Evolutionary conservation across 2,113 vertebrate species (phyloP).

Genomic region (Atlantisia rogersi): DNA sequence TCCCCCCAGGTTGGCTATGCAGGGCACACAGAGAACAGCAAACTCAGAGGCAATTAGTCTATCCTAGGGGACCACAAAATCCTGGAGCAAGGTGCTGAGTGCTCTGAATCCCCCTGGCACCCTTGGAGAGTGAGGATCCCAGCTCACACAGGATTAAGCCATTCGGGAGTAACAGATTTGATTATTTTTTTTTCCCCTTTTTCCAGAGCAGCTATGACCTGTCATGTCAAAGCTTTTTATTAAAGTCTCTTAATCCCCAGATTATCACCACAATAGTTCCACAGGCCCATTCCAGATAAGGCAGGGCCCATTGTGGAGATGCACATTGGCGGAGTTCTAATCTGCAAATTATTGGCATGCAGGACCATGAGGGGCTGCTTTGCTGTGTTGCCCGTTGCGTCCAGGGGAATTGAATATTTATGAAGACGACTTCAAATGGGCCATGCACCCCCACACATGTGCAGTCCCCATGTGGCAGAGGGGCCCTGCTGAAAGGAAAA

Average conservation of each 20-base stretch:
- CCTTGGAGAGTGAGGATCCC: background rate
- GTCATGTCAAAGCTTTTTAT: conserved; percentile 64
- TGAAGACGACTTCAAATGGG: conserved; percentile 47
- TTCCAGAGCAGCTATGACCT: conserved; percentile 3
- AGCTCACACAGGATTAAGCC: conserved; percentile 29
- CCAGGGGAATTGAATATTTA: conserved; percentile 56
- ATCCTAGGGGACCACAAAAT: background rate
- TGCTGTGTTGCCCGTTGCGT: background rate
- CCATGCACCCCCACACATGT: conserved; percentile 23
- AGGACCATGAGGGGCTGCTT: conserved; percentile 39
- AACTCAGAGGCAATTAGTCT: background rate
- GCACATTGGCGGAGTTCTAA: conserved; percentile 43
- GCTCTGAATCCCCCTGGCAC: background rate
- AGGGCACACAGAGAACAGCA: background rate
- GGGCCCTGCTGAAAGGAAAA: background rate
- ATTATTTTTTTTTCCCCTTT: background rate
- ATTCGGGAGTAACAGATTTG: conserved; percentile 29
- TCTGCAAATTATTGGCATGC: conserved; percentile 61
- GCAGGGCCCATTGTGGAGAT: conserved; percentile 38
- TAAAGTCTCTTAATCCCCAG: conserved; percentile 69
- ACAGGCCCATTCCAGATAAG: conserved; percentile 47
- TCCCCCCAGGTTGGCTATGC: background rate
- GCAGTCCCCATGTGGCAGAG: background rate
- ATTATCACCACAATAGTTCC: conserved; percentile 63
- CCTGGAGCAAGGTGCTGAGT: background rate